phyloP scores from a whole-genome alignment of 2,113 vertebrate species.

The Nothocercus julius region DNA sequence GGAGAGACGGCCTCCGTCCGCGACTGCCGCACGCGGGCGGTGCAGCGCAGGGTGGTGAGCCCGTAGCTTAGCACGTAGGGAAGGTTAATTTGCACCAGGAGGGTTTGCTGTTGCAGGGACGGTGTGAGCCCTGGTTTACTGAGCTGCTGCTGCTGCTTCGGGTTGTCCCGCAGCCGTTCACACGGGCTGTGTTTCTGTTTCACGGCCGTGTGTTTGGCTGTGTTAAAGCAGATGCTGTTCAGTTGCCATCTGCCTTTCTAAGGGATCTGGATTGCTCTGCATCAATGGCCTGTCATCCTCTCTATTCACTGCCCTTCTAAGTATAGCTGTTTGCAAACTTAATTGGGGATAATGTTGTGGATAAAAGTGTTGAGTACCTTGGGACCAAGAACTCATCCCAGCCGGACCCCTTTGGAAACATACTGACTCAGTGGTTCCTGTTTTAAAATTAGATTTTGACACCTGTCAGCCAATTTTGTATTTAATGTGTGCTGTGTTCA shows the following conservation, averaged over 20 bases:
- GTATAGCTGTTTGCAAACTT: constrained; percentile 43
- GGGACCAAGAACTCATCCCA: constrained; percentile 22
- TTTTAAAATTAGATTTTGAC: constrained; percentile 55
- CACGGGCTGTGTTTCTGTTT: constrained; percentile 17
- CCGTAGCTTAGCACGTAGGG: neutral
- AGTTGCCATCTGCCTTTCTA: constrained; percentile 16
- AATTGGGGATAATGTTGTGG: constrained; percentile 22
- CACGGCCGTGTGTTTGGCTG: constrained; percentile 14
- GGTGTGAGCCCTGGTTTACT: neutral
- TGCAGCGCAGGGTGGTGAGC: neutral
- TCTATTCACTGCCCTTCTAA: constrained; percentile 55
- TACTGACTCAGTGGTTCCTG: constrained; percentile 36
- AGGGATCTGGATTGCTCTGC: neutral
- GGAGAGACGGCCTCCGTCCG: too few species aligned
- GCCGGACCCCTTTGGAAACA: constrained; percentile 26
- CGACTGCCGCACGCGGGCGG: too few species aligned
- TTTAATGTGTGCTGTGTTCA: constrained; percentile 3
- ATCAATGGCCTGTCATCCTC: neutral
- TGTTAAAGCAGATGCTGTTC: constrained; percentile 42
- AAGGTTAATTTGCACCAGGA: neutral
- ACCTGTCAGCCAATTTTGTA: constrained; percentile 45
- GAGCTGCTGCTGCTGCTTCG: neutral
- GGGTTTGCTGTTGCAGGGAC: too few species aligned
- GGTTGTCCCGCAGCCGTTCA: neutral
- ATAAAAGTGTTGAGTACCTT: constrained; percentile 40